A percentile compares a stretch with the other conserved stretches of the same genome.
Conservation (phyloP, 2,113 vertebrate genomes). For the Limnothrissa miodon region DNA sequence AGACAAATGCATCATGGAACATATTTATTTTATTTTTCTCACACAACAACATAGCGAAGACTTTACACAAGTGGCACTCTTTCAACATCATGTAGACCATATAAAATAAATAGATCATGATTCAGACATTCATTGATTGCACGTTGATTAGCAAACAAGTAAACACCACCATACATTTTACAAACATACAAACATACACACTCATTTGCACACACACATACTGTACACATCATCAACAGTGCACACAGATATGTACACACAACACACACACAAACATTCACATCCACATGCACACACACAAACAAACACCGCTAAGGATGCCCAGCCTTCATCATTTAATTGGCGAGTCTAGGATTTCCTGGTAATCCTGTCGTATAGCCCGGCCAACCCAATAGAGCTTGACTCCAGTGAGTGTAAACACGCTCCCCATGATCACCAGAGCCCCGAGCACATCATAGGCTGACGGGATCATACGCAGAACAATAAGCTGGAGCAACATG, state of each 20-base stretch:
- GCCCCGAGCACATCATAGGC: constrained; percentile 87
- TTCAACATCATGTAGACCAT: constrained; percentile 61
- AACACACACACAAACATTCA: constrained; percentile 38
- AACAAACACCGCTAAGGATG: not conserved
- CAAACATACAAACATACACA: constrained; percentile 39
- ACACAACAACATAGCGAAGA: constrained; percentile 69
- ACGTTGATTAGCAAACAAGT: constrained; percentile 56
- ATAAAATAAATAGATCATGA: constrained; percentile 68
- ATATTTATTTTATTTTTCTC: constrained; percentile 61
- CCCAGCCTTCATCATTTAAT: constrained; percentile 79
- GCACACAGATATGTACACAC: not conserved
- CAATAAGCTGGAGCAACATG: constrained; percentile 93
- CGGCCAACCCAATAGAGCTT: constrained; percentile 89
- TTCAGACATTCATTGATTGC: constrained; percentile 72
- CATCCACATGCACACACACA: constrained; percentile 17
- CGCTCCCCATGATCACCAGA: constrained; percentile 88
- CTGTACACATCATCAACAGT: no score
- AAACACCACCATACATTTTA: constrained; percentile 68
- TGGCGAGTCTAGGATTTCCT: constrained; percentile 93
- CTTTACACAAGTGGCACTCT: constrained; percentile 70
- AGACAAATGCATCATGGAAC: constrained; percentile 50
- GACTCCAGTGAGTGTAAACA: constrained; percentile 87
- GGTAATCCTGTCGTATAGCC: constrained; percentile 84
- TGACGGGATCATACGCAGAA: constrained; percentile 87
- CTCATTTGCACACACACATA: constrained; percentile 1